Conservation (phyloP, 2,888 invertebrate genomes). For the Toxonevra muliebris region DNA sequence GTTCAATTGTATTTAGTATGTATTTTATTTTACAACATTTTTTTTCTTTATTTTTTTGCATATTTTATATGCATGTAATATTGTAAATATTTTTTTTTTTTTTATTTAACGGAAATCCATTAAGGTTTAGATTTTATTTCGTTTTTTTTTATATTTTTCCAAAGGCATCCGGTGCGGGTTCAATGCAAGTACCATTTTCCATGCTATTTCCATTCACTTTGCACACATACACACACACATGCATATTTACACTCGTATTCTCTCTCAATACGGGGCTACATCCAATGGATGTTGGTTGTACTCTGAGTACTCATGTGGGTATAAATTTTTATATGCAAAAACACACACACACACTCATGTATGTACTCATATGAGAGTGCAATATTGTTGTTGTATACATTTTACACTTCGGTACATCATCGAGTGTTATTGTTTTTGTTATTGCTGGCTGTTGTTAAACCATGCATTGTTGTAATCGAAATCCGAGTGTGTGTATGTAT, state of each 20-base stretch:
- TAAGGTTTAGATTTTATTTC: slow-evolving; percentile 34
- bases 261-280: too few species aligned
- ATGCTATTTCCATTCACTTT: too few species aligned
- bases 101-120: slow-evolving; percentile 36
- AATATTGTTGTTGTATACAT: slow-evolving; percentile 12
- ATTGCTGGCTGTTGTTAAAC: slow-evolving; percentile 18
- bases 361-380: neutral
- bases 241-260: too few species aligned
- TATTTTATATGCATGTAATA: too few species aligned
- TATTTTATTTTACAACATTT: too few species aligned
- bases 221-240: too few species aligned
- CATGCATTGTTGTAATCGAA: slow-evolving; percentile 13
- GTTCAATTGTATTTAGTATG: too few species aligned
- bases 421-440: slow-evolving; percentile 20
- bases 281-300: neutral
- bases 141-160: slow-evolving; percentile 9
- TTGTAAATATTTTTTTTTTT: neutral
- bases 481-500: slow-evolving; percentile 4
- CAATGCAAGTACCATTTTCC: too few species aligned
- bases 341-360: neutral
- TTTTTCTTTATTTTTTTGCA: too few species aligned
- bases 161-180: slow-evolving; percentile 28
- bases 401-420: neutral
- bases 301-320: neutral
- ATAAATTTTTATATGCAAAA: neutral